Evolutionary conservation across 2,888 invertebrate species (phyloP).

Genomic region (Papilio gigon): DNA sequence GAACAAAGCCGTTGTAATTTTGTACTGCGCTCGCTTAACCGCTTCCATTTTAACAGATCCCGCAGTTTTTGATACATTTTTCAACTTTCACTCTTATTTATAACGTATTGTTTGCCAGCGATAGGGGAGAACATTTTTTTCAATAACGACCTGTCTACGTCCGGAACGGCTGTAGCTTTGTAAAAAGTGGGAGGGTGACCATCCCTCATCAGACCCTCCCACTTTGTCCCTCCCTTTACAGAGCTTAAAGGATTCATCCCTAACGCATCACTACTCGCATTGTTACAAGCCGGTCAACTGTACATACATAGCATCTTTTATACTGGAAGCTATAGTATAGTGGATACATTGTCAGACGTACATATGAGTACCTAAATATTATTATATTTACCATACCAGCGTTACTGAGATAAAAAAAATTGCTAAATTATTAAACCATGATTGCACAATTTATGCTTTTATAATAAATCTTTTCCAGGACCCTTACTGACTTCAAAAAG

Average conservation of each 20-base stretch:
- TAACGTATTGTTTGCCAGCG: constrained; percentile 61
- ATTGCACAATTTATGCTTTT: no score
- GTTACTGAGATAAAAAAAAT: no score
- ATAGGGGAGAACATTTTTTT: constrained; percentile 65
- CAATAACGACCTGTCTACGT: constrained; percentile 66
- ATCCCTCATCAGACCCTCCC: constrained; percentile 24
- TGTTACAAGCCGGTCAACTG: constrained; percentile 30
- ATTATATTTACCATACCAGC: no score
- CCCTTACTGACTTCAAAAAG: no score
- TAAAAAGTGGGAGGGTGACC: constrained; percentile 63
- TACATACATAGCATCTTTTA: not conserved
- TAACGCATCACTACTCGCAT: constrained; percentile 18
- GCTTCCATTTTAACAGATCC: constrained; percentile 43
- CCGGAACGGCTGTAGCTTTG: constrained; percentile 51
- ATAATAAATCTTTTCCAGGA: no score
- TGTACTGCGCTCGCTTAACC: constrained; percentile 44
- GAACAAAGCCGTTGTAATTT: constrained; percentile 61
- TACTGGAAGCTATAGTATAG: not conserved
- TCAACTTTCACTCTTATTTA: constrained; percentile 48
- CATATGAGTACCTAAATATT: not conserved
- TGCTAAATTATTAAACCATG: no score
- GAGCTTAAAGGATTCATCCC: constrained; percentile 21
- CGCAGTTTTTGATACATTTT: constrained; percentile 42
- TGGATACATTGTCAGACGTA: not conserved
- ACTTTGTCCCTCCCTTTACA: constrained; percentile 3